phyloP scores from a whole-genome alignment of 2,113 vertebrate genomes.

The Chaetops frenatus region DNA sequence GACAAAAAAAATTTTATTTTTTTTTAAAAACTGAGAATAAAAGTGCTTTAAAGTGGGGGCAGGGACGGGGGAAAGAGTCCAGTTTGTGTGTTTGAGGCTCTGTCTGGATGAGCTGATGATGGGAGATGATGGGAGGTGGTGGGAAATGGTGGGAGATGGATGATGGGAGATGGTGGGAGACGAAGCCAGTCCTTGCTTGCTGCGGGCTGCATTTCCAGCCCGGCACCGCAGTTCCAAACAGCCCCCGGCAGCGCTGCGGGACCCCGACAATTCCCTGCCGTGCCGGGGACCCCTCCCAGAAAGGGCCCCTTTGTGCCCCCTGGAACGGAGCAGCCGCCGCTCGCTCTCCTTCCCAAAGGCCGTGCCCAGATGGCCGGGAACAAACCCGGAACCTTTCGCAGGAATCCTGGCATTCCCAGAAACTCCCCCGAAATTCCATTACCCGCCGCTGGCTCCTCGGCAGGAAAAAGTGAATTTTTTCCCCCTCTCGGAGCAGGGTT shows the following conservation, averaged over 20 bases:
- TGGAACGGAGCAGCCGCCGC: too few species aligned
- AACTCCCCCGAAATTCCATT: accelerated
- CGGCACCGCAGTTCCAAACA: not conserved
- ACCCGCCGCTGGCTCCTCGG: not conserved
- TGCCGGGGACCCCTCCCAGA: not conserved
- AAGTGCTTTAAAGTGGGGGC: not conserved
- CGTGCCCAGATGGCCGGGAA: not conserved
- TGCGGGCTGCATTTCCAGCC: not conserved
- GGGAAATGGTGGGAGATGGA: too few species aligned
- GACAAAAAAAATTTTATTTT: not conserved
- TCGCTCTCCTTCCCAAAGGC: too few species aligned
- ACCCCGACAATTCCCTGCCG: not conserved
- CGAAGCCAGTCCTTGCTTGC: not conserved
- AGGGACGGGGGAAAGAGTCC: too few species aligned
- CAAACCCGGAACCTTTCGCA: not conserved
- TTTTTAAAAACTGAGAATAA: not conserved
- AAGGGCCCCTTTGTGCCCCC: not conserved
- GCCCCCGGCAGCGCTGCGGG: not conserved
- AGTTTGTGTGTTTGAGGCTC: not conserved
- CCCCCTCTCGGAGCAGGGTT: not conserved
- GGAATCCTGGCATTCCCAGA: not conserved
- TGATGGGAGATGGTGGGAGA: too few species aligned
- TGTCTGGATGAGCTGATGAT: too few species aligned
- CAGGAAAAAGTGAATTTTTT: not conserved
- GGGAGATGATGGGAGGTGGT: too few species aligned